Evolutionary conservation across 2,888 invertebrate species (phyloP), one percentile per base, ranked within the genome.

Genomic region (Lutraria lutraria): DNA sequence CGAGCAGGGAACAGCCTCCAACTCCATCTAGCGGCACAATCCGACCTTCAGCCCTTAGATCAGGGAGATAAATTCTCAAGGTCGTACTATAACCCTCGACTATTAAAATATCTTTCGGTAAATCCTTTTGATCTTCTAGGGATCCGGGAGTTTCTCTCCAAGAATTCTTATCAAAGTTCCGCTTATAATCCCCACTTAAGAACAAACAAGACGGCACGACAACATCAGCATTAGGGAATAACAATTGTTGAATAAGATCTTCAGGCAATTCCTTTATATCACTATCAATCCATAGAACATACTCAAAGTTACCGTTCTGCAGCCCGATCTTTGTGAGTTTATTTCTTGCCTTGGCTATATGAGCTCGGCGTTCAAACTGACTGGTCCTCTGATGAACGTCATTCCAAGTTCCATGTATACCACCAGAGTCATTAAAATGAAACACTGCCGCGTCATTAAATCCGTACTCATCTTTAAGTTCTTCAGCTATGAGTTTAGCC

Each of bases 251-350:
- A 31, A 96, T 92, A n/a, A 96, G 88, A 87, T 96, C 95, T 15
- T 84, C 34, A 0, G 96, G 96, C 19, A 95, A 85, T 52, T 91
- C 87, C 1, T 91, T 88, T 12, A 96, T 93, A 86, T 96, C 96
- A 82, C 94, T 94, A 85, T 96, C 96, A 43, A 96, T 93, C 96
- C 96, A 96, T 52, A 96, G 76, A 6, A 95, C 96, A 94, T 95
- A 96, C 31, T 94, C 94, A 53, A 89, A 88, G 3, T 83, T 31
- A 12, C 86, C 90, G 10, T 94, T 85, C 72, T 90, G 85, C 29
- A 96, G 85, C n/a, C 93, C 94, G 12, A 90, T 85, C 54, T 91
- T 85, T 15, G 96, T 85, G 16, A 96, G 89, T 82, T 91, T 87
- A 85, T 96, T 96, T 12, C 96, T 90, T 0, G 95, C 92, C 81